Percentiles rank a stretch among this genome's conserved stretches.
Conservation (phyloP, 2,113 vertebrate genomes). For the Sander vitreus region DNA sequence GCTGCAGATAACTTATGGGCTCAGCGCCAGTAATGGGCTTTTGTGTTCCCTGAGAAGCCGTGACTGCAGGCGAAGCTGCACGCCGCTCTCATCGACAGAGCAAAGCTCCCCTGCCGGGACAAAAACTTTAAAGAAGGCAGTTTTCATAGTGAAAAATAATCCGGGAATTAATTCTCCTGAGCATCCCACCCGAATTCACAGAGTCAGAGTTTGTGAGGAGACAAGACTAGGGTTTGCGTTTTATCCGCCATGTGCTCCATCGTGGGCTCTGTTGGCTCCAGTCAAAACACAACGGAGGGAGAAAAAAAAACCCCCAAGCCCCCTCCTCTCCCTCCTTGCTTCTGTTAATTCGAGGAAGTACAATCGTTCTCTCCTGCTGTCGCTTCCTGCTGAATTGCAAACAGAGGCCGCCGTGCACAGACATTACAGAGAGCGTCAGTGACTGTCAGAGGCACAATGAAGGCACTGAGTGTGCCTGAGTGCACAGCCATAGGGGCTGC, state of each 20-base stretch:
- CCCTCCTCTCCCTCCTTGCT: not conserved
- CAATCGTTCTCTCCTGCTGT: constrained; percentile 55
- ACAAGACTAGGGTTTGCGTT: not conserved
- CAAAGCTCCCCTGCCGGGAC: constrained; percentile 12
- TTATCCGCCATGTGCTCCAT: constrained; percentile 43
- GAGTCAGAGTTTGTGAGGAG: constrained; percentile 12
- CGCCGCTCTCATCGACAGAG: constrained; percentile 20
- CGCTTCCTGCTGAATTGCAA: constrained; percentile 65
- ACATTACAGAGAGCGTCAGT: constrained; percentile 40
- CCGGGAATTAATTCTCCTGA: constrained; percentile 33
- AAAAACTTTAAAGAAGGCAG: constrained; percentile 30
- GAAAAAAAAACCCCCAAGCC: not conserved
- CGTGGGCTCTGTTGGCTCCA: constrained; percentile 48
- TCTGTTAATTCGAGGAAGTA: constrained; percentile 65
- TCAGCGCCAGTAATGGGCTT: constrained; percentile 76
- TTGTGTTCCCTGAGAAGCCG: constrained; percentile 69
- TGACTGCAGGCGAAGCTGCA: constrained; percentile 60
- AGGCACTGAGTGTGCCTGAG: not conserved
- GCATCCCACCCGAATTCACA: not conserved
- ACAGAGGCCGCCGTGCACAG: constrained; percentile 40
- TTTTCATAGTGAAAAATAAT: constrained; percentile 24
- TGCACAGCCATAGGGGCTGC: too few relatives aligned
- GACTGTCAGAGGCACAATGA: constrained; percentile 28
- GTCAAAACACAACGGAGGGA: constrained; percentile 53
- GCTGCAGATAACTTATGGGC: constrained; percentile 66